Conservation (phyloP, 2,797 vertebrate species). For the Ctenochaetus hawaiiensis region DNA sequence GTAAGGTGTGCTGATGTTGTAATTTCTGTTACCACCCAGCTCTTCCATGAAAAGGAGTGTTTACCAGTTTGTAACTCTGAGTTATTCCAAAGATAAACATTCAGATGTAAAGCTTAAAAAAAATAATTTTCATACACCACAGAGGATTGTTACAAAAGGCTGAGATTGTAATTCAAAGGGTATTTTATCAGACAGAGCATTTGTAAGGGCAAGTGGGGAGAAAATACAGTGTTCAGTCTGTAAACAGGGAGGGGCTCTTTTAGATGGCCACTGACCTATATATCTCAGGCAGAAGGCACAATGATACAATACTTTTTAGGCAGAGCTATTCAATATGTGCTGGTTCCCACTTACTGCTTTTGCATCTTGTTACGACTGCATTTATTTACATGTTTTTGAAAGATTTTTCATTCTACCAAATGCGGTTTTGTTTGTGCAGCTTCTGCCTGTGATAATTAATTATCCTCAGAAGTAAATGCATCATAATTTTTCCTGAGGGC, state of each 20-base stretch:
- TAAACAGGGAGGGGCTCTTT: no score
- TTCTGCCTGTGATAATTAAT: slow-evolving; percentile 31
- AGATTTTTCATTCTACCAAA: slow-evolving; percentile 9
- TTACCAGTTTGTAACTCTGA: no score
- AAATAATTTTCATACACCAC: neutral
- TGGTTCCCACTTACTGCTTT: neutral
- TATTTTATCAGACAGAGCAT: no score
- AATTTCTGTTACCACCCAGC: neutral
- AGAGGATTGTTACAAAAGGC: neutral
- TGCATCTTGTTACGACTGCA: slow-evolving; percentile 1
- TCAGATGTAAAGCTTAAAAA: neutral
- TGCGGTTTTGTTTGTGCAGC: slow-evolving; percentile 27
- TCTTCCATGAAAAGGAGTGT: no score
- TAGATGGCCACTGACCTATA: no score
- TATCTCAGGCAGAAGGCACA: no score
- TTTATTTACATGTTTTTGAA: slow-evolving; percentile 9
- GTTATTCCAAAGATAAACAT: no score
- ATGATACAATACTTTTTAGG: no score
- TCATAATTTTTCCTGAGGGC: slow-evolving; percentile 32
- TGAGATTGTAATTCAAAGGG: neutral
- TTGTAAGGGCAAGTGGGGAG: no score
- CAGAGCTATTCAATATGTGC: no score
- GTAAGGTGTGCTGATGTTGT: neutral
- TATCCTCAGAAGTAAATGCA: slow-evolving; percentile 28
- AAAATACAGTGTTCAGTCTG: neutral